Percentiles rank a stretch among this genome's conserved stretches.
Conservation (phyloP, 2,888 invertebrate genomes). For the Agriopis marginaria region DNA sequence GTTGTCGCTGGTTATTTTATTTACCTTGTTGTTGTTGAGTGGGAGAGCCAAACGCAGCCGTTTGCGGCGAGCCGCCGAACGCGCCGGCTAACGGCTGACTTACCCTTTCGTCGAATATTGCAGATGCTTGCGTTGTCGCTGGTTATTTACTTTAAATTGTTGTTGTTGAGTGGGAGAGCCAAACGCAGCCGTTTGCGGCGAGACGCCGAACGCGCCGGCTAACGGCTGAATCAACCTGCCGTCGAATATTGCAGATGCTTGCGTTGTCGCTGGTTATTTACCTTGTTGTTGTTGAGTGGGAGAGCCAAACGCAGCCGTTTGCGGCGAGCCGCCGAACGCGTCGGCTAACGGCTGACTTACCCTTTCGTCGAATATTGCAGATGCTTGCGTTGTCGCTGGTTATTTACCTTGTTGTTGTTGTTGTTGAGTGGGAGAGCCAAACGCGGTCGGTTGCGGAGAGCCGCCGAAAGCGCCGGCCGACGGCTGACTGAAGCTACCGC, state of each 20-base stretch:
- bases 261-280: neutral
- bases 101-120: slow-evolving; percentile 72
- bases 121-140: no score
- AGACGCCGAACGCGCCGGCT: slow-evolving; percentile 65
- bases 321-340: slow-evolving; percentile 67
- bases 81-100: slow-evolving; percentile 65
- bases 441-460: slow-evolving; percentile 59
- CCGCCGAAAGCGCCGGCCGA: slow-evolving; percentile 65
- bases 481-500: slow-evolving; percentile 73
- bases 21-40: slow-evolving; percentile 57
- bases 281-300: slow-evolving; percentile 67
- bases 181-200: slow-evolving; percentile 62
- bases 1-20: no score
- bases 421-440: slow-evolving; percentile 67
- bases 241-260: slow-evolving; percentile 53
- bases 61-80: slow-evolving; percentile 65
- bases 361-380: slow-evolving; percentile 66
- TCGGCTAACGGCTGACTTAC: slow-evolving; percentile 68
- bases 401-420: slow-evolving; percentile 62
- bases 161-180: slow-evolving; percentile 68
- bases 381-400: no score
- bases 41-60: slow-evolving; percentile 69
- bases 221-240: slow-evolving; percentile 73
- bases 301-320: slow-evolving; percentile 65
- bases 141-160: slow-evolving; percentile 52